These are phyloP conservation scores for Caenorhabditis sp. DNA, from an alignment of 2,888 invertebrate species.

Conservation along the genomic window DNA sequence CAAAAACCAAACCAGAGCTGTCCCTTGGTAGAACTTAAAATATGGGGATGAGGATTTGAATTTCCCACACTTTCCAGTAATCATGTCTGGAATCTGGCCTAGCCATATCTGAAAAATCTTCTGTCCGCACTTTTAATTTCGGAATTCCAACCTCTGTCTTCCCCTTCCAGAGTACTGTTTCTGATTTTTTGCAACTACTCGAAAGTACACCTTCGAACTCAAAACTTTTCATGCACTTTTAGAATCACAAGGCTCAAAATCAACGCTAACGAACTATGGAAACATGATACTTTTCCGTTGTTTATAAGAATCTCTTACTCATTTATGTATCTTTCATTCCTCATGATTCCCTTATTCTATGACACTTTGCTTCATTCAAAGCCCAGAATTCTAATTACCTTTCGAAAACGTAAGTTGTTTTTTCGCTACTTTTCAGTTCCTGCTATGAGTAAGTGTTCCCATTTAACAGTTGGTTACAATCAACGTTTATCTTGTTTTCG, in stretches of 20 bases:
- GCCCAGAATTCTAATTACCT: not conserved
- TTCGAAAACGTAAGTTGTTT: constrained; percentile 5
- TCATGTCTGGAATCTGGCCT: too few relatives aligned
- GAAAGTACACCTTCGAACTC: not conserved
- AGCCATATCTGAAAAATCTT: too few relatives aligned
- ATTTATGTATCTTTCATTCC: not conserved
- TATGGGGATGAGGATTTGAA: too few relatives aligned
- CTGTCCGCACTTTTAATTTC: too few relatives aligned
- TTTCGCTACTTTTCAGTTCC: constrained; percentile 4
- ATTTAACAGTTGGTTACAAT: constrained; percentile 22
- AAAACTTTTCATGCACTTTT: not conserved
- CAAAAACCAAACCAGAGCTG: too few relatives aligned
- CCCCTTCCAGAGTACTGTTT: not conserved
- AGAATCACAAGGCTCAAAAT: not conserved
- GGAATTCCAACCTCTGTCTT: too few relatives aligned
- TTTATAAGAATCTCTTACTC: constrained; percentile 4
- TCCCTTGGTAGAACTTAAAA: too few relatives aligned
- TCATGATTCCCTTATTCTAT: constrained; percentile 10
- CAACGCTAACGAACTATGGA: not conserved
- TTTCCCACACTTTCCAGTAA: too few relatives aligned
- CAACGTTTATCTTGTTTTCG: constrained; percentile 20
- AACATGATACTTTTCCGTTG: constrained; percentile 4
- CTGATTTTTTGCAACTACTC: not conserved
- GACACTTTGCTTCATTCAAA: not conserved
- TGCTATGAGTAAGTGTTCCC: constrained; percentile 6